A percentile compares a stretch with the other conserved stretches of the same genome.
These are phyloP conservation scores for Acronicta leporina DNA, from an alignment of 2,888 invertebrate species.

Conservation along the genomic window DNA sequence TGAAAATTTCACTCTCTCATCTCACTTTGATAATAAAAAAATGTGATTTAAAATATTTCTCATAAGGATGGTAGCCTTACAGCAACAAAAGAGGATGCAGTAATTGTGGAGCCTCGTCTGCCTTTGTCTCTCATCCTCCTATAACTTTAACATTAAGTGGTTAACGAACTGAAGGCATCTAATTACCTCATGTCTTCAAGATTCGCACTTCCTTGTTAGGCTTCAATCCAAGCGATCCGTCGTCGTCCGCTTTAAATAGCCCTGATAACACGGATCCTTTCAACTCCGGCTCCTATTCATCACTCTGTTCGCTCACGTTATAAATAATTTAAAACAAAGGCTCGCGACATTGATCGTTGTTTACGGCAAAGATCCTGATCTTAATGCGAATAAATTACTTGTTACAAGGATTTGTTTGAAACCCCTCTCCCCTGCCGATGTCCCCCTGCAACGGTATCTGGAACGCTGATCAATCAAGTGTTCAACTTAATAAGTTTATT, in stretches of 20 bases:
- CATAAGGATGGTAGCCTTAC: not conserved
- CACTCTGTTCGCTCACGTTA: constrained; percentile 46
- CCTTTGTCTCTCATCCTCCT: not conserved
- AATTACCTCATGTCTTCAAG: constrained; percentile 48
- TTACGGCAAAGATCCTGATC: constrained; percentile 63
- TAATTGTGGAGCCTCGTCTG: not conserved
- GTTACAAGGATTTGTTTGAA: constrained; percentile 55
- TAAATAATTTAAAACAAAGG: constrained; percentile 65
- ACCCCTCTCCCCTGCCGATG: constrained; percentile 16
- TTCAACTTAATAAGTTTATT: constrained; percentile 59
- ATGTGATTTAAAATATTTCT: no score
- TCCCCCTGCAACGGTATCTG: constrained; percentile 39
- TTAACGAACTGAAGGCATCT: constrained; percentile 29
- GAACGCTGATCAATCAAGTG: constrained; percentile 58
- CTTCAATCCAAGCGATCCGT: constrained; percentile 37
- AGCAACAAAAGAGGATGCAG: constrained; percentile 14
- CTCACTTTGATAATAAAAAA: no score
- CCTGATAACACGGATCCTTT: constrained; percentile 43
- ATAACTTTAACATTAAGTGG: constrained; percentile 21
- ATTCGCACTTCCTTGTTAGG: constrained; percentile 27
- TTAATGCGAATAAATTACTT: constrained; percentile 66
- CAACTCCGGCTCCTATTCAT: constrained; percentile 51
- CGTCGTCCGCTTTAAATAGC: constrained; percentile 45
- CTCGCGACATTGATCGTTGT: constrained; percentile 60
- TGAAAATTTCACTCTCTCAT: no score